Evolutionary conservation across 2,113 vertebrate genomes (phyloP), one percentile per base, ranked within the genome.

Genomic region (Neolamprologus tretocephalus): DNA sequence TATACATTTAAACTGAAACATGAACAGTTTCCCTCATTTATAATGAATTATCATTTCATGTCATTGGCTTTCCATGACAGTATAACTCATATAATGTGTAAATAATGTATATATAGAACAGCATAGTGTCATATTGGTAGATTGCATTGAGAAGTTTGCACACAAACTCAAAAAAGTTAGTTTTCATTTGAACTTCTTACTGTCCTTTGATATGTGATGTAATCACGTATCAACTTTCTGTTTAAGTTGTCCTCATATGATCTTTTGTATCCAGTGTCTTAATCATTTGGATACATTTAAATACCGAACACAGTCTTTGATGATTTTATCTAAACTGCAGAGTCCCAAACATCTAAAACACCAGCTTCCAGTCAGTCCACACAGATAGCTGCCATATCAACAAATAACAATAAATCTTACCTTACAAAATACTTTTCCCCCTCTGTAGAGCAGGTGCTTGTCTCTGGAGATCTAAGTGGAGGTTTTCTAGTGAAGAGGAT

Each of bases 401-500:
- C 45, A 78, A 49, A 78, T 78, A 31, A 84, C 9, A 16, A 28
- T 5, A 40, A 54, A 31, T 83, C 92, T 87, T 94, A 96, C 94
- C 94, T 93, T 9, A 79, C 7, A 49, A 40, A 42, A 91, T 23
- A 75, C 4, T 12, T 47, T 42, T 4, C 0, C 5, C 9, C 12
- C 57, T 80, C 35, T 8, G 78, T 47, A 6, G 19, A 33, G 87
- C 84, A 85, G 71, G 71, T 88, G 49, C 81, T 73, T 37, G 75
- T 63, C 54, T 53, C 37, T n/a, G 49, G 42, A 88, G 85, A 80
- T 33, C 17, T 54, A 40, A 89, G 66, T 49, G 23, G 85, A 85
- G 83, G 80, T 89, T 85, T 85, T 66, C 78, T 84, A 90, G 84
- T 83, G 93, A 92, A 93, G 92, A 94, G 89, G 93, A 94, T 91